Conservation (phyloP, 1,140 invertebrate species). For the Aphelenchoides besseyi region DNA sequence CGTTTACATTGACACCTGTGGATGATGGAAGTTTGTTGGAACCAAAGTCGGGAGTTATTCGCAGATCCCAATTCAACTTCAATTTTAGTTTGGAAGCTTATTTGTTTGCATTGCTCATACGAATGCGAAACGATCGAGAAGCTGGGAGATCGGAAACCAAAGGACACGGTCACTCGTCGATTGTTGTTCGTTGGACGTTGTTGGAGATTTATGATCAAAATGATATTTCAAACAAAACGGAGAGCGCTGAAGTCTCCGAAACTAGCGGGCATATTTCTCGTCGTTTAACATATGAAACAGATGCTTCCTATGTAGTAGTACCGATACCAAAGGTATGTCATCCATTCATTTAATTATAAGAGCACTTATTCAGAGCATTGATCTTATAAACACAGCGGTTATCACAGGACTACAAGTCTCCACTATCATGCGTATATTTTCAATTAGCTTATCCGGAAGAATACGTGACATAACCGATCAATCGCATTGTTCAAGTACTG, state of each 20-base stretch:
- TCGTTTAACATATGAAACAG: neutral
- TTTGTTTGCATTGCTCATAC: conserved; percentile 20
- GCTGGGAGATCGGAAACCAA: neutral
- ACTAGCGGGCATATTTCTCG: neutral
- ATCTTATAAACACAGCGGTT: conserved; percentile 90
- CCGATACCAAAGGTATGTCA: conserved; percentile 4
- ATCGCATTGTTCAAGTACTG: conserved; percentile 86
- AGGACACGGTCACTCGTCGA: neutral
- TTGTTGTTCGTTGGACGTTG: neutral
- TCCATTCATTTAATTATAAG: conserved; percentile 14
- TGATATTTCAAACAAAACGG: neutral
- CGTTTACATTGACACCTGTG: conserved; percentile 4
- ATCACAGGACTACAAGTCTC: conserved; percentile 87
- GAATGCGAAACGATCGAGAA: conserved; percentile 5
- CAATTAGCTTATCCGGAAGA: conserved; percentile 85
- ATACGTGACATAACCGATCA: conserved; percentile 91
- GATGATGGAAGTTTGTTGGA: neutral
- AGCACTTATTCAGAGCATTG: conserved; percentile 74
- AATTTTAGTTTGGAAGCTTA: conserved; percentile 2
- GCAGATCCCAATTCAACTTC: neutral
- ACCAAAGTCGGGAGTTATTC: neutral
- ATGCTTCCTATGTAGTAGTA: conserved; percentile 13
- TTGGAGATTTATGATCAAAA: neutral
- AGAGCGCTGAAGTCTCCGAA: neutral
- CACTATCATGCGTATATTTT: conserved; percentile 88